A percentile compares a stretch with the other conserved stretches of the same genome.
phyloP scores from a whole-genome alignment of 1,140 invertebrate genomes.

The Chymomyza costata region DNA sequence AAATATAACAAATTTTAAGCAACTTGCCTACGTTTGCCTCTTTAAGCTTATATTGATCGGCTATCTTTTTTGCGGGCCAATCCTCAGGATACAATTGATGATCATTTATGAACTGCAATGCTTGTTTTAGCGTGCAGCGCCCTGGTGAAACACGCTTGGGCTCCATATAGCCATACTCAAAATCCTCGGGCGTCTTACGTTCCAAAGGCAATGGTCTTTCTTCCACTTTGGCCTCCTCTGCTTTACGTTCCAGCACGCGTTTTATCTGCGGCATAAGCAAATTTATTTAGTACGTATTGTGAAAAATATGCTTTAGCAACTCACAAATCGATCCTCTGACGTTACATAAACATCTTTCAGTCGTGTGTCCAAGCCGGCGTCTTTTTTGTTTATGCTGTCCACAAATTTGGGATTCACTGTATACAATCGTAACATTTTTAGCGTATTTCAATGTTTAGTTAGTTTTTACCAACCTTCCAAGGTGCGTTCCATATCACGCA shows the following conservation, averaged over 20 bases:
- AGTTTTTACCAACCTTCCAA: conserved; percentile 76
- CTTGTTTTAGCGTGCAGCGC: conserved; percentile 77
- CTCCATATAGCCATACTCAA: conserved; percentile 79
- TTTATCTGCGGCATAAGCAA: conserved; percentile 29
- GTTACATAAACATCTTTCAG: conserved; percentile 83
- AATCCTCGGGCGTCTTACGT: conserved; percentile 65
- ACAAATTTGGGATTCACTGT: conserved; percentile 79
- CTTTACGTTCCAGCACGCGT: conserved; percentile 48
- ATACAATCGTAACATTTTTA: conserved; percentile 28
- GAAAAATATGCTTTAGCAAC: conserved; percentile 14
- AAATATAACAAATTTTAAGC: too few species aligned
- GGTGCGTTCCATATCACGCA: conserved; percentile 79
- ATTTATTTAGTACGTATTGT: not conserved
- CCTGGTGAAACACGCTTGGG: conserved; percentile 76
- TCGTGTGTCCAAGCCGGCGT: conserved; percentile 78
- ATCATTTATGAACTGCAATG: conserved; percentile 79
- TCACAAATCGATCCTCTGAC: conserved; percentile 77
- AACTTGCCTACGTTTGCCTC: conserved; percentile 77
- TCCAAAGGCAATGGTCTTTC: conserved; percentile 53
- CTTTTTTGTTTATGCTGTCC: conserved; percentile 78
- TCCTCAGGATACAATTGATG: conserved; percentile 79
- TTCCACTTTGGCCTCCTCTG: conserved; percentile 17
- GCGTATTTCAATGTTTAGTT: conserved; percentile 9
- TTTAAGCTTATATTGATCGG: conserved; percentile 81
- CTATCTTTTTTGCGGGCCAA: conserved; percentile 78